Base-by-base conservation (phyloP, 2,888 invertebrate genomes). In the Mythimna loreyi region DNA sequence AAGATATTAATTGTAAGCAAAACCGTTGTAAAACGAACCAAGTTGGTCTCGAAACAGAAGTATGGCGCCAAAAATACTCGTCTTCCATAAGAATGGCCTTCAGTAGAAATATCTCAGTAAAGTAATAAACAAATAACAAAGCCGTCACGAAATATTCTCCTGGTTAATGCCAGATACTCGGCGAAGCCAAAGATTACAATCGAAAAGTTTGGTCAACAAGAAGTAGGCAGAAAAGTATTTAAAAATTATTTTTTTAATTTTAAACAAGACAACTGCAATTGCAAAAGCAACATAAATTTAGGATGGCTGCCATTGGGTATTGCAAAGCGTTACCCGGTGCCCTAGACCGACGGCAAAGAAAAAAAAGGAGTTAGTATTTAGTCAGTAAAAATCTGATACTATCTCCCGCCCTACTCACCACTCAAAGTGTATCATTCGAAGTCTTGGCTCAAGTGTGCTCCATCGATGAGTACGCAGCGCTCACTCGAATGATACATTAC, bases 61-160 rank as follows among this genome's bases (percentile, higher is more conserved):
- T 69, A 63, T 53, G 47, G 55, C 47, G 61, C 53, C 61, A n/a
- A 81, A 82, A 81, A 84, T 84, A 81, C 71, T 61, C 49, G 13
- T 68, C 72, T 73, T 71, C 73, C 57, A 65, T 64, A 74, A 67
- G 73, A 68, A 74, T 64, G 72, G 75, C 85, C 84, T 84, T 84
- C 78, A 71, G 40, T 68, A 72, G 67, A 81, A 83, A 78, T 82
- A 83, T 80, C 72, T 80, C 58, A 70, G 67, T 67, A 80, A 78
- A 83, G 80, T 83, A 77, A 83, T 79, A 79, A 82, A 82, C 83
- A 83, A 83, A 81, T 82, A 84, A 78, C 84, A 82, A 83, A 76
- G 73, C 67, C 76, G 72, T 75, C 78, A 85, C 74, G 71, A 81
- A 87, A 86, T 85, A 80, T 80, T 73, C 77, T 82, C 69, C 67